Percentiles rank a stretch among this genome's conserved stretches.
These are phyloP conservation scores for Oryzaephilus surinamensis DNA, from an alignment of 1,140 invertebrate genomes.

Conservation along the genomic window DNA sequence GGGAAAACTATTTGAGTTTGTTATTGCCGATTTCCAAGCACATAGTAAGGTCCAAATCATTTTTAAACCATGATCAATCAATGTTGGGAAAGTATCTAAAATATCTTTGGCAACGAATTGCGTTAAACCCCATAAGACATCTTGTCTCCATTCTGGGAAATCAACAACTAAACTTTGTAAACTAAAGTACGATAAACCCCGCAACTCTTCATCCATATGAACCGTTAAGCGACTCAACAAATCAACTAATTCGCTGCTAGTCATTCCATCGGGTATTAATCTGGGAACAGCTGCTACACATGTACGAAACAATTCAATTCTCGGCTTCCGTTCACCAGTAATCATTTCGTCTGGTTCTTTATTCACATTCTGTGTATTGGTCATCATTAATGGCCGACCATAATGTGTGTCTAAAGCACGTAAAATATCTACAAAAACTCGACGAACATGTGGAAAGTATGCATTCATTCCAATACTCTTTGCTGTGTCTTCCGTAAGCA, in stretches of 20 bases:
- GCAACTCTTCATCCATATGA: constrained; percentile 85
- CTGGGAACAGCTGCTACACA: constrained; percentile 97
- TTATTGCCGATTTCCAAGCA: constrained; percentile 79
- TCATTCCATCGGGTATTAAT: constrained; percentile 95
- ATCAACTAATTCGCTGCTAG: constrained; percentile 84
- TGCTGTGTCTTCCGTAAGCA: constrained; percentile 91
- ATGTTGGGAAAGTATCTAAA: constrained; percentile 66
- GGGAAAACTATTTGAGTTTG: constrained; percentile 16
- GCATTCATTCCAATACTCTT: constrained; percentile 91
- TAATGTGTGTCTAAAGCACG: constrained; percentile 93
- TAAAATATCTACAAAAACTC: constrained; percentile 94
- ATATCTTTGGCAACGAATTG: constrained; percentile 92
- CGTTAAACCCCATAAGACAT: constrained; percentile 88
- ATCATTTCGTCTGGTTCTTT: constrained; percentile 95
- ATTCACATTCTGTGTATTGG: constrained; percentile 89
- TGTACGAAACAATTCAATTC: constrained; percentile 95
- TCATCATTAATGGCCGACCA: constrained; percentile 90
- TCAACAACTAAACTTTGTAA: constrained; percentile 92
- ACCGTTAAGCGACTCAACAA: constrained; percentile 83
- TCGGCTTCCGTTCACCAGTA: constrained; percentile 90
- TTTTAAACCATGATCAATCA: constrained; percentile 88
- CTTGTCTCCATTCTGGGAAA: constrained; percentile 94
- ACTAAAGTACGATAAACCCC: constrained; percentile 87
- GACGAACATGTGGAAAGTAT: constrained; percentile 90
- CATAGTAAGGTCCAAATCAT: constrained; percentile 88